Evolutionary conservation across 1,140 invertebrate species (phyloP), one percentile per base, ranked within the genome.

Genomic region (Chrysoperla carnea): DNA sequence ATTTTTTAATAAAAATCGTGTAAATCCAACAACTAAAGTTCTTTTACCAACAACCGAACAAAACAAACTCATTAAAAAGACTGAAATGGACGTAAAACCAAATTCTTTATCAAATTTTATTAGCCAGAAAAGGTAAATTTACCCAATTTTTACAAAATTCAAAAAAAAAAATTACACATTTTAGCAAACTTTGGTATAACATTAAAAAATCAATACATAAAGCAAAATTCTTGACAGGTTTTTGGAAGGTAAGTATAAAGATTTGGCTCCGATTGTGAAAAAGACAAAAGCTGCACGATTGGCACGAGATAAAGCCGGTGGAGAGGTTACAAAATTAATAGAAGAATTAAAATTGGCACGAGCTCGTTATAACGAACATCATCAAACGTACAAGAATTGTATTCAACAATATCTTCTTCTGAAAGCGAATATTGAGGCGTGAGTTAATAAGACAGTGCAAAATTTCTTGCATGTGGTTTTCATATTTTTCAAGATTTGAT

Each of bases 181-280:
- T 23, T 5, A 23, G 17, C 2, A 23, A 23, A 23, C 5, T 3
- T 23, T 23, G 17, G 17, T 5, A 23, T 23, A 23, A 23, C 5
- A 23, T 23, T 23, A 23, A 23, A 23, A 2, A n/a, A n/a, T n/a
- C n/a, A n/a, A n/a, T n/a, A n/a, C n/a, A n/a, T n/a, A n/a, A n/a
- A n/a, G n/a, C n/a, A n/a, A 23, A 23, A 23, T 23, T 23, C 17
- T 23, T 23, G 17, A 23, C 57, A 61, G 53, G 54, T 33, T 33
- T 12, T 33, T 56, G 37, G 51, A 59, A 50, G 56, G 53, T 47
- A 57, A 55, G 52, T 61, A 61, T 52, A 49, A 49, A 45, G 47
- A 44, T n/a, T 49, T 61, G 44, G 50, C 50, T 28, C 55, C 56
- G n/a, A 43, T 61, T 15, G 44, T 60, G 42, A 49, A 50, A 48